phyloP scores from a whole-genome alignment of 2,113 vertebrate species.

The Psittacara wagleri region DNA sequence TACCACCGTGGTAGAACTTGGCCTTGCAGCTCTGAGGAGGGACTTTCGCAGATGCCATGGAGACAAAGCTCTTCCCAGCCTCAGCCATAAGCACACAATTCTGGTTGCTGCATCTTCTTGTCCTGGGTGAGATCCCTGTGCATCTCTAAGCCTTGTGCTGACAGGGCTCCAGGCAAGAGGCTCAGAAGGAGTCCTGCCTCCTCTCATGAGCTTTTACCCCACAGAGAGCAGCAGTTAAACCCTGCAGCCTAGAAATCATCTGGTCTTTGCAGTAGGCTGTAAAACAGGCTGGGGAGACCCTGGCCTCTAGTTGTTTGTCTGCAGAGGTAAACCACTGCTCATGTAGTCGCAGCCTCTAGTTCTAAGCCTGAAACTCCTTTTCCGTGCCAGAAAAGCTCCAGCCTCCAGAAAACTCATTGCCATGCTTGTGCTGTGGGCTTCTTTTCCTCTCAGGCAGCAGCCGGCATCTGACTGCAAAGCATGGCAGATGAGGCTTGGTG shows the following conservation, averaged over 20 bases:
- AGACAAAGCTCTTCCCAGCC: not conserved
- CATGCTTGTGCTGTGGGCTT: not conserved
- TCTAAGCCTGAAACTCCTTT: constrained; percentile 7
- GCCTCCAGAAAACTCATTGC: constrained; percentile 16
- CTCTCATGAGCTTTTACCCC: not conserved
- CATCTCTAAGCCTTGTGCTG: not conserved
- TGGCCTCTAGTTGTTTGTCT: not conserved
- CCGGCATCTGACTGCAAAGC: not conserved
- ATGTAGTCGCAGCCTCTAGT: not conserved
- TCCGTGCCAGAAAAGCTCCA: not conserved
- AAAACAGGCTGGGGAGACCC: not conserved
- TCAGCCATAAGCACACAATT: not conserved
- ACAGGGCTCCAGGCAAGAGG: not conserved
- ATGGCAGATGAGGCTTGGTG: not conserved
- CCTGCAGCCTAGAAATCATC: not conserved
- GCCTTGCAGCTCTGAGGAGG: not conserved
- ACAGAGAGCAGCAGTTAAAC: not conserved
- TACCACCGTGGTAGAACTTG: not conserved
- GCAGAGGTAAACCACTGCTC: constrained; percentile 8
- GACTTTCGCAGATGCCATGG: not conserved
- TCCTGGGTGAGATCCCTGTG: not conserved
- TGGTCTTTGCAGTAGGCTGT: not conserved
- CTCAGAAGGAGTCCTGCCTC: not conserved
- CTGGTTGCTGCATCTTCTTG: not conserved
- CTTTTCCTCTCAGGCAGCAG: constrained; percentile 20